Evolutionary conservation across 2,797 vertebrate genomes (phyloP).

Genomic region (Thunnus albacares): DNA sequence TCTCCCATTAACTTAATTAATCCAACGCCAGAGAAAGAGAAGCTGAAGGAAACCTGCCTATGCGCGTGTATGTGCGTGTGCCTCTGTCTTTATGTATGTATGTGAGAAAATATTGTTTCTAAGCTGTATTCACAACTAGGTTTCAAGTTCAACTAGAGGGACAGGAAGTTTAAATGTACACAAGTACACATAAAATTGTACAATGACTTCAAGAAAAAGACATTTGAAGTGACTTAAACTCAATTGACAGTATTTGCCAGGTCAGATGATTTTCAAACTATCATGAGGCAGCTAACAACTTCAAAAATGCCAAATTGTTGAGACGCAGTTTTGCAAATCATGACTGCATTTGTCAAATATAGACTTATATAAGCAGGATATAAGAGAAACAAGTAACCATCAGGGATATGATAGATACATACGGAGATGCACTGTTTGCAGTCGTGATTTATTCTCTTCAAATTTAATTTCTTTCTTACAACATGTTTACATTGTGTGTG

Average conservation of each 20-base stretch:
- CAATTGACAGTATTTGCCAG: slow-evolving; percentile 10
- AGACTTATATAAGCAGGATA: no score
- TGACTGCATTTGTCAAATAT: neutral
- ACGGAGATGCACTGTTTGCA: neutral
- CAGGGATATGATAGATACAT: neutral
- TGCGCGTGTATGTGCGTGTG: slow-evolving; percentile 32
- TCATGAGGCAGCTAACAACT: no score
- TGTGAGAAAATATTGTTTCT: slow-evolving; percentile 37
- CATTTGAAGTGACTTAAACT: neutral
- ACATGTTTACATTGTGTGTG: neutral
- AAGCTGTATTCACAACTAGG: slow-evolving; percentile 26
- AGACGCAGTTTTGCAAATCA: neutral
- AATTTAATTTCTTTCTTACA: neutral
- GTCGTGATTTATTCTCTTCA: neutral
- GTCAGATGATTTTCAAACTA: slow-evolving; percentile 9
- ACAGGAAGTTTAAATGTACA: slow-evolving; percentile 15
- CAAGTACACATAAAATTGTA: slow-evolving; percentile 4
- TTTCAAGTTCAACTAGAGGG: no score
- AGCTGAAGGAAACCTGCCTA: slow-evolving; percentile 44
- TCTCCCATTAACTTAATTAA: slow-evolving; percentile 88
- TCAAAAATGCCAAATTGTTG: neutral
- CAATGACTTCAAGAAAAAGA: slow-evolving; percentile 19
- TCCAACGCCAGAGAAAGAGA: slow-evolving; percentile 63
- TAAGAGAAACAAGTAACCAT: neutral
- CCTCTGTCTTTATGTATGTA: slow-evolving; percentile 20